Conservation (phyloP, 2,797 vertebrate species). For the Streptopelia turtur region DNA sequence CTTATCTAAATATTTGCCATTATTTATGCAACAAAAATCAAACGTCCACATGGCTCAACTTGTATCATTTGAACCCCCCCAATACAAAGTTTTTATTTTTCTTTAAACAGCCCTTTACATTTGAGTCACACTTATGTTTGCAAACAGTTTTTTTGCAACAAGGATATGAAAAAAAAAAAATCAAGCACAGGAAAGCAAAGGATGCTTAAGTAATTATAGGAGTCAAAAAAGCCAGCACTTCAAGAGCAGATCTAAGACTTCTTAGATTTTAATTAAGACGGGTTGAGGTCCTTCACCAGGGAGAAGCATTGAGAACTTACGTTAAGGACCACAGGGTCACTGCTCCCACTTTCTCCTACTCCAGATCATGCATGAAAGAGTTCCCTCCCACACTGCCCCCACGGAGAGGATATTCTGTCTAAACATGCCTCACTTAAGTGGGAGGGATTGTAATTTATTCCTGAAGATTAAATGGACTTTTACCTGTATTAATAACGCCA, state of each 20-base stretch:
- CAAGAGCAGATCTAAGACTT: background rate
- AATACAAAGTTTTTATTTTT: background rate
- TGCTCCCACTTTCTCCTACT: background rate
- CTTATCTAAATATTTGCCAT: background rate
- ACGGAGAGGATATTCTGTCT: background rate
- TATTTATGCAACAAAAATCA: background rate
- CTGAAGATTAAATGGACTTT: background rate
- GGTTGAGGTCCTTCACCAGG: background rate
- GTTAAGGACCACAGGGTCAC: background rate
- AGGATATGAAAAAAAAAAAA: background rate
- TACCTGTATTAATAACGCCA: background rate
- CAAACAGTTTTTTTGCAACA: background rate
- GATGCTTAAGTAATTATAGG: background rate
- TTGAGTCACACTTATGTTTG: background rate
- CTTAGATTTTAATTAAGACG: background rate
- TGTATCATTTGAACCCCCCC: accelerated
- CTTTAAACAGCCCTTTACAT: background rate
- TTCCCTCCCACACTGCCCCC: background rate
- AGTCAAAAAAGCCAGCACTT: background rate
- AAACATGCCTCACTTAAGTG: background rate
- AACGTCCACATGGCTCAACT: background rate
- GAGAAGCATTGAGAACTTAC: background rate
- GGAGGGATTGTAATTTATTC: background rate
- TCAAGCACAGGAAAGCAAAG: background rate
- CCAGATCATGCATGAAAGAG: accelerated